Base-by-base conservation (phyloP, 2,797 vertebrate species). In the Vespertilio murinus region DNA sequence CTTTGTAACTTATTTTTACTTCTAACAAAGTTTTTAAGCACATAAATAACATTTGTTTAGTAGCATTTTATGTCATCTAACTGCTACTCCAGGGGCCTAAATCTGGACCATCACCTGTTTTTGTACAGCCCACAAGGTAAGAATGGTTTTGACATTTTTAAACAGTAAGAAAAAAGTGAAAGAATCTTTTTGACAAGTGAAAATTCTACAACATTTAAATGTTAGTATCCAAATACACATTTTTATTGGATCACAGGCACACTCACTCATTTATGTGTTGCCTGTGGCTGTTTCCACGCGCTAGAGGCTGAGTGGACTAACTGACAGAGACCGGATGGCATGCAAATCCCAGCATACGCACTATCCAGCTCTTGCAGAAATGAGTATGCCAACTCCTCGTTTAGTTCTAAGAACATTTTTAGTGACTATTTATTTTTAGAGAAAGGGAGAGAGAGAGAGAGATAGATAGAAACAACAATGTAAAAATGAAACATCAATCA, bases 21-120 rank as follows among this genome's bases (percentile, higher is more conserved):
- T 86, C 74, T 49, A 79, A 79, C 11, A 22, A 56, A 64, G 65
- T 38, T 77, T 77, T 75, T 38, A 69, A 79, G n/a, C 69, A 82
- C 61, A 69, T 67, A 81, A 74, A 64, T 69, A 70, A 35, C 6
- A 70, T 10, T 30, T 49, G 38, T 69, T 45, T 56, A 45, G 23
- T 65, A 54, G 45, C 38, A 14, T 90, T 84, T 84, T 56, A 80
- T 65, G 23, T 56, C 56, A n/a, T 79, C 74, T 71, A 30, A 47
- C 12, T 86, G 42, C 35, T 90, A 64, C 33, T 17, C 23, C 45
- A 45, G 42, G 30, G 7, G 1, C 52, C 45, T 64, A 79, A 85
- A 54, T 64, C 45, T 16, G 5, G 52, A 35, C 45, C 9, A 25
- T 79, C 23, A 8, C 12, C 64, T 61, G 33, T 35, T 84, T 89